Evolutionary conservation across 2,797 vertebrate species (phyloP), one percentile per base, ranked within the genome.

Genomic region (Rhinogobio ventralis): DNA sequence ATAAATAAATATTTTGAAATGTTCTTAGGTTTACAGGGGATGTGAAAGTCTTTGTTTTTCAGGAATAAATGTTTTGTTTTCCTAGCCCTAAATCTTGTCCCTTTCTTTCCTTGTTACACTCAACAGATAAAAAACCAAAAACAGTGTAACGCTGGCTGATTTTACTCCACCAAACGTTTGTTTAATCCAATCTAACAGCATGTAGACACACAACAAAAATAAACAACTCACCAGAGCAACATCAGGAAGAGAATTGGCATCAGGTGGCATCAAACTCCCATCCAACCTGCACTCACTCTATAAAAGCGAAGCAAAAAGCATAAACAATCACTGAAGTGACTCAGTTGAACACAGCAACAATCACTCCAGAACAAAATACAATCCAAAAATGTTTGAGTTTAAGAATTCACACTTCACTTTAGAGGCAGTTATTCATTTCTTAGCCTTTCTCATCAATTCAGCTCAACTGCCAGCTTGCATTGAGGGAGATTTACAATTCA

Each of bases 281-380:
- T 95, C 94, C 89, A 95, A 80, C 17, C 95, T 94, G 30, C 94
- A 92, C 0, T 96, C 96, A 80, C 94, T 96, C 97, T 98, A 90
- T 36, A 80, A 91, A 91, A 79, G 55, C 55, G 74, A 71, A 78
- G 19, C 86, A 45, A 60, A 36, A 60, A 51, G 67, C 46, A 15
- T 11, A 60, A 77, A 80, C 66, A 80, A 42, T 66, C 45, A 67
- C 45, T 49, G n/a, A 77, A 79, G 71, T 74, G 2, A 57, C 77
- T 64, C 14, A 3, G 25, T 19, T 39, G 33, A 13, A 33, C 28
- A 74, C n/a, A 49, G 30, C 19, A 62, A 84, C 28, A 86, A 46
- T 66, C 49, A 79, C 42, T 42, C 23, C 53, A 72, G 11, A 79
- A 49, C 36, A 49, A 55, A 79, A 62, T 33, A 30, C 66, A 82